These are phyloP conservation scores for Hemicrepidius hirtus DNA, from an alignment of 2,888 invertebrate species.

Conservation along the genomic window DNA sequence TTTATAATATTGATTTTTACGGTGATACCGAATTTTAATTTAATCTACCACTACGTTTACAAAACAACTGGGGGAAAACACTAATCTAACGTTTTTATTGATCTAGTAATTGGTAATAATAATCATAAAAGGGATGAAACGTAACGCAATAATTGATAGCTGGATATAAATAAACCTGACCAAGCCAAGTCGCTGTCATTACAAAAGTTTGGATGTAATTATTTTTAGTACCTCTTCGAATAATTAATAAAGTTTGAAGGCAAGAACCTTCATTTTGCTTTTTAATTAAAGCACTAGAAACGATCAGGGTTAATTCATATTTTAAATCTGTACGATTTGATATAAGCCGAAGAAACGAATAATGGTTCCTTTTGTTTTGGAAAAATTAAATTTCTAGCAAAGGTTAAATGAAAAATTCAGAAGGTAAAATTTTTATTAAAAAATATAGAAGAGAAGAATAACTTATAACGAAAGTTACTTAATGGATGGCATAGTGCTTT, in stretches of 20 bases:
- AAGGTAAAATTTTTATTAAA: neutral
- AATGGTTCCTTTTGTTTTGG: no score
- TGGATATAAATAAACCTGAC: neutral
- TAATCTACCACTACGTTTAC: no score
- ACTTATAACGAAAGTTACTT: neutral
- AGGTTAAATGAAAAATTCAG: no score
- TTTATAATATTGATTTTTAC: no score
- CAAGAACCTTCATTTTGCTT: slow-evolving; percentile 9
- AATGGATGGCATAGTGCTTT: neutral
- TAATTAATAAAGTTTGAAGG: slow-evolving; percentile 20
- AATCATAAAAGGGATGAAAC: no score
- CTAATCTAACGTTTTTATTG: no score
- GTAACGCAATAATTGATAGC: no score
- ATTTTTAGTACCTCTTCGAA: slow-evolving; percentile 12
- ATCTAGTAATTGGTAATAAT: no score
- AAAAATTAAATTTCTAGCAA: no score
- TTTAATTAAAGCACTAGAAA: slow-evolving; percentile 18
- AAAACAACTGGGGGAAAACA: no score
- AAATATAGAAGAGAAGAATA: neutral
- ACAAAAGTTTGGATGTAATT: slow-evolving; percentile 1
- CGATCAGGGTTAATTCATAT: neutral
- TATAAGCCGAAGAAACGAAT: no score
- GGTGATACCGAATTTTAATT: no score
- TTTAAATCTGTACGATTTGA: neutral
- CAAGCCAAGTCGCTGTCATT: neutral